Conservation (phyloP, 2,888 invertebrate species). For the Phengaris alcon region DNA sequence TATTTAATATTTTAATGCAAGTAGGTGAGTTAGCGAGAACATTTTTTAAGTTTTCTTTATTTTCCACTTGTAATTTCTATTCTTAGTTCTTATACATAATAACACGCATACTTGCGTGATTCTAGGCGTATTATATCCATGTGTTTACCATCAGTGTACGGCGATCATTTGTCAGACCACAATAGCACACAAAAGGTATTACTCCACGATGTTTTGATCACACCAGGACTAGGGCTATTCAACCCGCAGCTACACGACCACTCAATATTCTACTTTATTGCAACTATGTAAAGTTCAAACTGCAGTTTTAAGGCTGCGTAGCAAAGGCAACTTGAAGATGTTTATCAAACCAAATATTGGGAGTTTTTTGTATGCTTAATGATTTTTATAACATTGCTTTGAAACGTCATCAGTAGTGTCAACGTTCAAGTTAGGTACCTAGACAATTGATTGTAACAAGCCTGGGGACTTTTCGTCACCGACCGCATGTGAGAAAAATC, state of each 20-base stretch:
- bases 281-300: background rate
- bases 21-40: no score
- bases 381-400: background rate
- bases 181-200: constrained; percentile 56
- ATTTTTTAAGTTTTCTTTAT: no score
- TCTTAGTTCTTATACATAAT: no score
- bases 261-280: background rate
- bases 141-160: constrained; percentile 29
- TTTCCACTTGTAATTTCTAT: no score
- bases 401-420: background rate
- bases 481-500: no score
- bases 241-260: constrained; percentile 48
- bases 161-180: constrained; percentile 36
- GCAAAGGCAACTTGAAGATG: background rate
- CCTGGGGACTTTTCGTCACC: no score
- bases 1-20: no score
- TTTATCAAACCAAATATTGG: constrained; percentile 8
- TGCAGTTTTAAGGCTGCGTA: background rate
- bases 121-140: constrained; percentile 8
- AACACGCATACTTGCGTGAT: background rate
- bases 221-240: constrained; percentile 48
- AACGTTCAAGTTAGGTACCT: no score
- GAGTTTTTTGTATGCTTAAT: constrained; percentile 9
- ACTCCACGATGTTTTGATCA: constrained; percentile 69
- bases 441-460: no score